Evolutionary conservation across 2,888 invertebrate genomes (phyloP), one percentile per base, ranked within the genome.

Genomic region (Taenaris catops): DNA sequence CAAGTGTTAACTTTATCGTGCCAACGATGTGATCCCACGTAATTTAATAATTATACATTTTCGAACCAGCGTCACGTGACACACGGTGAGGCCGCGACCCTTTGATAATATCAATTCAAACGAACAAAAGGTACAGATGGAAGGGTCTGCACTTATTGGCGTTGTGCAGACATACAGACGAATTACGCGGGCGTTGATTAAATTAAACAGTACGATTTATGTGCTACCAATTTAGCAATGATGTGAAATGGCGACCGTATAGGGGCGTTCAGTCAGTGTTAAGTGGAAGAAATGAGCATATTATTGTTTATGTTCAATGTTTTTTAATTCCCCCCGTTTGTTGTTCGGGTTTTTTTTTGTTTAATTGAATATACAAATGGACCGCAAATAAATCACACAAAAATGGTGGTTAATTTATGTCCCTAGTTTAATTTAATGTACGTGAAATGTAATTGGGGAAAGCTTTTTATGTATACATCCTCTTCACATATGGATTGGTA

Each of bases 181-280:
- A 67, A 69, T 69, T 64, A 73, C 66, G 58, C 59, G 65, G 64
- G 71, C 67, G 83, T 79, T 86, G 81, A 86, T 84, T 83, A 74
- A 84, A 86, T 84, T 84, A 83, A 81, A 79, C 58, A 67, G 72
- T 62, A 67, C 55, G 63, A 84, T 81, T 84, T 86, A 86, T 81
- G 80, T 68, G 55, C 49, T 62, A 63, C 71, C 80, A 81, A 83
- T 83, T 83, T 76, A 81, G 81, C 83, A 78, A 72, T 76, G 73
- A 76, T 66, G 66, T 71, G 68, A 72, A 80, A 74, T 76, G 67
- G 72, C 67, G 59, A 65, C 51, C 43, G 55, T 47, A 80, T 80
- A 75, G 78, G 79, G 81, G 79, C 66, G 55, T 59, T 53, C 47
- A 46, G 53, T 47, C 55, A 44, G 46, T 48, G 53, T 66, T 68